phyloP scores from a whole-genome alignment of 2,888 invertebrate species.

The Tenthredo notha region DNA sequence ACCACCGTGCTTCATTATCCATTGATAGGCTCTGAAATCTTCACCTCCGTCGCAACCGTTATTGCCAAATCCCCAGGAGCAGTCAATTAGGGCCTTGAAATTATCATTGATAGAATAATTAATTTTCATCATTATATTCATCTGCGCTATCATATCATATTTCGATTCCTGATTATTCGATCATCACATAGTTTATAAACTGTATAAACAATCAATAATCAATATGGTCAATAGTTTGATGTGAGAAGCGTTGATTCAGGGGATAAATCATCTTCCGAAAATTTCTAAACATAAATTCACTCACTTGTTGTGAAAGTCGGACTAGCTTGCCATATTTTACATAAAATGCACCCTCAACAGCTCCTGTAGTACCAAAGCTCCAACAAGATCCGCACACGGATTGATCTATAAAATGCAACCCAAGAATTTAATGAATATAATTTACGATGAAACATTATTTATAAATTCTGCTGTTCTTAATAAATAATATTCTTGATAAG shows the following conservation, averaged over 20 bases:
- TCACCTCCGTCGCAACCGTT: conserved; percentile 99
- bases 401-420: conserved; percentile 85
- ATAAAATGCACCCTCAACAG: conserved; percentile 95
- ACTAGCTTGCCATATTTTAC: conserved; percentile 89
- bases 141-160: not conserved
- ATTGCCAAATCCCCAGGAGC: conserved; percentile 97
- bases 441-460: not conserved
- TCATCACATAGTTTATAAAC: not conserved
- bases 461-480: not conserved
- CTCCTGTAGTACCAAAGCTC: conserved; percentile 97
- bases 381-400: conserved; percentile 98
- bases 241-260: not conserved
- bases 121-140: not conserved
- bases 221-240: not conserved
- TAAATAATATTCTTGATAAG: not conserved
- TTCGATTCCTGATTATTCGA: not conserved
- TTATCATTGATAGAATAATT: conserved; percentile 26
- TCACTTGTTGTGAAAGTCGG: conserved; percentile 91
- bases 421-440: conserved; percentile 15
- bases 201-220: not conserved
- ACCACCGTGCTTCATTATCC: conserved; percentile 94
- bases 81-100: conserved; percentile 90
- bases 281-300: not conserved
- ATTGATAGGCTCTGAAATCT: conserved; percentile 95
- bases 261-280: not conserved